These are phyloP conservation scores for Onychomys torridus DNA, from an alignment of 2,797 vertebrate genomes.

Conservation along the genomic window DNA sequence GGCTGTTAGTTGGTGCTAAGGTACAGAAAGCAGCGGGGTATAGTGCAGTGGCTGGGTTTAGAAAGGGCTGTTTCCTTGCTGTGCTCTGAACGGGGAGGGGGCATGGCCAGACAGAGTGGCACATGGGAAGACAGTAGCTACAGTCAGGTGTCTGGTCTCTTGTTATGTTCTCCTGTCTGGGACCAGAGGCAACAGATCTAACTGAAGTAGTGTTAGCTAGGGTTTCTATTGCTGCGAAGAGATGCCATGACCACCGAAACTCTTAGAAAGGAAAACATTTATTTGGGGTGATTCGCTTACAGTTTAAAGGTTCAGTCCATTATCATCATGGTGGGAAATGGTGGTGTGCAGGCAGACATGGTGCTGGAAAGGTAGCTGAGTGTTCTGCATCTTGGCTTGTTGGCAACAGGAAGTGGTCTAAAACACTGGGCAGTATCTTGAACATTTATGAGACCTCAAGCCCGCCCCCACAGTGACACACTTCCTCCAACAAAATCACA, in stretches of 20 bases:
- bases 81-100: no score
- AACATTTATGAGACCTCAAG: background rate
- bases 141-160: background rate
- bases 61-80: background rate
- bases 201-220: background rate
- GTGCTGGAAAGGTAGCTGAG: background rate
- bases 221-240: background rate
- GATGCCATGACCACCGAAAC: background rate
- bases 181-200: background rate
- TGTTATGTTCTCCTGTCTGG: no score
- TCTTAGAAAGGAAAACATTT: background rate
- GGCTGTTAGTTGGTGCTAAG: background rate
- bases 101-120: fast-evolving
- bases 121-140: fast-evolving
- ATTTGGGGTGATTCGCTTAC: background rate
- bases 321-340: background rate
- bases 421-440: background rate
- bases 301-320: background rate
- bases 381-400: background rate
- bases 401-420: background rate
- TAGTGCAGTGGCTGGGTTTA: no score
- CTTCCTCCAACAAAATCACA: background rate
- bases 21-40: background rate
- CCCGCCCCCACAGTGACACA: background rate
- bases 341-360: background rate